These are phyloP conservation scores for Leptopilina myrica DNA, from an alignment of 2,888 invertebrate species.

Conservation along the genomic window DNA sequence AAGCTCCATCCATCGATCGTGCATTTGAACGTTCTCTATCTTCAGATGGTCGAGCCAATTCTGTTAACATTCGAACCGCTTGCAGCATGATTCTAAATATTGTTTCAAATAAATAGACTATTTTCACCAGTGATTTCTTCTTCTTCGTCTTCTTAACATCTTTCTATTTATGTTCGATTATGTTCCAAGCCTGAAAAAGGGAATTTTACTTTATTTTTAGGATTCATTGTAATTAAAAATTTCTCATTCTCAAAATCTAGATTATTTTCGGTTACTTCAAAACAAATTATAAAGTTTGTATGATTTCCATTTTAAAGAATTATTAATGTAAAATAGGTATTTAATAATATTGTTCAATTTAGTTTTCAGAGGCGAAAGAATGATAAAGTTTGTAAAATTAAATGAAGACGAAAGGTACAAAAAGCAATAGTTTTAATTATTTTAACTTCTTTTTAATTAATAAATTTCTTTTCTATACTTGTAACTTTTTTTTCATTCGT, in stretches of 20 bases:
- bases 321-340: too few species aligned
- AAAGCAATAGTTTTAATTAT: neutral
- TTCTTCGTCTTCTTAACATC: constrained; percentile 9
- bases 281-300: too few species aligned
- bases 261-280: neutral
- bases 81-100: constrained; percentile 62
- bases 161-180: neutral
- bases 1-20: constrained; percentile 58
- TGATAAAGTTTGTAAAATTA: neutral
- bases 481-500: too few species aligned
- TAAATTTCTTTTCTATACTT: too few species aligned
- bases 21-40: constrained; percentile 58
- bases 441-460: neutral
- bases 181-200: neutral
- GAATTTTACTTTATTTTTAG: neutral
- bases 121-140: constrained; percentile 18
- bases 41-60: constrained; percentile 66
- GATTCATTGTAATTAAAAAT: neutral
- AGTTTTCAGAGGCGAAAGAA: neutral
- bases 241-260: neutral
- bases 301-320: too few species aligned
- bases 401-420: neutral
- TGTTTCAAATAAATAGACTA: neutral
- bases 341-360: too few species aligned
- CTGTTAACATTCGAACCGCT: constrained; percentile 67